phyloP scores from a whole-genome alignment of 2,797 vertebrate genomes.

The Okamejei kenojei region DNA sequence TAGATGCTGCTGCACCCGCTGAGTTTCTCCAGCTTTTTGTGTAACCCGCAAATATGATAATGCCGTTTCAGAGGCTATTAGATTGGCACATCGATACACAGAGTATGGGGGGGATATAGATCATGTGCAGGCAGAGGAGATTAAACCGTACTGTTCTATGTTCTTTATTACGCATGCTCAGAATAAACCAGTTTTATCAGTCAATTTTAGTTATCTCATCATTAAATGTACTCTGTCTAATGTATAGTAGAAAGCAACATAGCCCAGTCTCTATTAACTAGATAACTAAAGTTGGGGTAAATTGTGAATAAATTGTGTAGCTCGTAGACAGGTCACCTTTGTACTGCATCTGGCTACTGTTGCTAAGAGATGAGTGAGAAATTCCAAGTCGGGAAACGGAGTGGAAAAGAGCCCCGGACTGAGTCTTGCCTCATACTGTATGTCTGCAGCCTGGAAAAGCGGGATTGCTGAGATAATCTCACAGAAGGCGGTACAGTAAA shows the following conservation, averaged over 20 bases:
- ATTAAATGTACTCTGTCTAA: background rate
- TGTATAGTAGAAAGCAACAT: background rate
- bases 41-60: too few relatives aligned
- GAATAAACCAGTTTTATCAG: background rate
- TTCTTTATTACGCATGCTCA: background rate
- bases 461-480: background rate
- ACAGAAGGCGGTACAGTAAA: background rate
- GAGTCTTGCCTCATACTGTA: background rate
- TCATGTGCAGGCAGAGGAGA: too few relatives aligned
- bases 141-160: background rate
- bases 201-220: background rate
- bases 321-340: background rate
- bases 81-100: too few relatives aligned
- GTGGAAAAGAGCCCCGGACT: background rate
- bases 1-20: too few relatives aligned
- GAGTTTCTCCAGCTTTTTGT: too few relatives aligned
- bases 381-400: background rate
- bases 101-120: too few relatives aligned
- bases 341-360: background rate
- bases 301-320: background rate
- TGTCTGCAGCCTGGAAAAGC: background rate
- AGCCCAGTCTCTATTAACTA: background rate
- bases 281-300: background rate
- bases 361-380: conserved; percentile 4
- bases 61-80: too few relatives aligned